These are phyloP conservation scores for Charanyca ferruginea DNA, from an alignment of 2,888 invertebrate species.

Conservation along the genomic window DNA sequence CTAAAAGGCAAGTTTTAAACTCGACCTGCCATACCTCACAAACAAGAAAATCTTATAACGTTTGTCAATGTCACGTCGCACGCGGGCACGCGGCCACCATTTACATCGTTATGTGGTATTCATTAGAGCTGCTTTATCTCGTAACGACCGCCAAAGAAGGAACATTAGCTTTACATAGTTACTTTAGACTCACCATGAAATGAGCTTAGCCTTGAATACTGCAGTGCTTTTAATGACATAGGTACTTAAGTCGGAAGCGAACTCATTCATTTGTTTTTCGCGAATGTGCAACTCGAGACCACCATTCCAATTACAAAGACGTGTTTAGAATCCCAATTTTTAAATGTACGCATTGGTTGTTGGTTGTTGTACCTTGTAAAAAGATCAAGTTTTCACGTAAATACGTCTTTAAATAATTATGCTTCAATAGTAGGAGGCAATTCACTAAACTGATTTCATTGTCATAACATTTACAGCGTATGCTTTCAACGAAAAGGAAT, in stretches of 20 bases:
- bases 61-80: slow-evolving; percentile 73
- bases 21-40: neutral
- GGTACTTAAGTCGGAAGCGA: neutral
- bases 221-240: neutral
- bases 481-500: no score
- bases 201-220: slow-evolving; percentile 41
- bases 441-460: no score
- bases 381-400: no score
- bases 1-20: neutral
- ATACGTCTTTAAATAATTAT: no score
- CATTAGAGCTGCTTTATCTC: slow-evolving; percentile 49
- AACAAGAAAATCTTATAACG: slow-evolving; percentile 29
- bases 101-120: slow-evolving; percentile 62
- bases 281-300: neutral
- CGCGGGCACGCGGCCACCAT: slow-evolving; percentile 66
- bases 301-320: neutral
- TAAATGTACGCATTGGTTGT: no score
- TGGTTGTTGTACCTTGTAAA: no score
- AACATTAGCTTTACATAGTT: slow-evolving; percentile 28
- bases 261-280: neutral
- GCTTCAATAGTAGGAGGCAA: no score
- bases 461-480: no score
- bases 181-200: slow-evolving; percentile 16
- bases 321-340: neutral
- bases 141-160: slow-evolving; percentile 47